Percentiles rank a stretch among this genome's conserved stretches.
Evolutionary conservation across 1,140 invertebrate species (phyloP).

Genomic region (Agraylea sexmaculata): DNA sequence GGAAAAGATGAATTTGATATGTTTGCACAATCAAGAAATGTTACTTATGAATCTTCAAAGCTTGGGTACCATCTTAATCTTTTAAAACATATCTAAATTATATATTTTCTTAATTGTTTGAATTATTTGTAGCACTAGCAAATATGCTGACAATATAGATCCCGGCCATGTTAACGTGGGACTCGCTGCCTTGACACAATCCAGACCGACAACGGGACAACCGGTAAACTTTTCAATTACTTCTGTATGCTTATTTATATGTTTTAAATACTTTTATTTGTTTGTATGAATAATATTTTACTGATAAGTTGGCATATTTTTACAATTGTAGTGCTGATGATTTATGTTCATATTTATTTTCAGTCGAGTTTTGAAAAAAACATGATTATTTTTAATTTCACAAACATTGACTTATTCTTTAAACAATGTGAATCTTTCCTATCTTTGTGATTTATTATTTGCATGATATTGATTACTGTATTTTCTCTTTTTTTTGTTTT

Average conservation of each 20-base stretch:
- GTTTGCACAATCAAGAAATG: constrained; percentile 78
- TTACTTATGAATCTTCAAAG: constrained; percentile 53
- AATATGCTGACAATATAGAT: constrained; percentile 60
- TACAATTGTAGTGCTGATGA: constrained; percentile 2
- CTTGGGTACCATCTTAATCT: constrained; percentile 36
- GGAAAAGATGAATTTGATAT: constrained; percentile 71
- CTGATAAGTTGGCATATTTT: no score
- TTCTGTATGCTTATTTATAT: constrained; percentile 6
- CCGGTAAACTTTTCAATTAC: constrained; percentile 11
- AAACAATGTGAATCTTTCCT: constrained; percentile 10
- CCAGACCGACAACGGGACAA: constrained; percentile 23
- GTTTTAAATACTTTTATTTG: constrained; percentile 17
- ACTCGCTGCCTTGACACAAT: constrained; percentile 31
- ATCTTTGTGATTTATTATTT: constrained; percentile 20
- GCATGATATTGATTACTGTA: constrained; percentile 24
- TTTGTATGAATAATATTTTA: no score
- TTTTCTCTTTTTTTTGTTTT: constrained; percentile 23
- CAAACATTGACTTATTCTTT: no score
- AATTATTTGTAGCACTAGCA: constrained; percentile 45
- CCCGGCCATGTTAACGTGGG: constrained; percentile 47
- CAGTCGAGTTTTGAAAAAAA: neutral
- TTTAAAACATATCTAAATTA: neutral
- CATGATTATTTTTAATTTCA: constrained; percentile 12
- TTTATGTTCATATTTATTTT: neutral
- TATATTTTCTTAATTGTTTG: neutral